A percentile compares a stretch with the other conserved stretches of the same genome.
Conservation (phyloP, 1,140 invertebrate species). For the Diorhabda sublineata region DNA sequence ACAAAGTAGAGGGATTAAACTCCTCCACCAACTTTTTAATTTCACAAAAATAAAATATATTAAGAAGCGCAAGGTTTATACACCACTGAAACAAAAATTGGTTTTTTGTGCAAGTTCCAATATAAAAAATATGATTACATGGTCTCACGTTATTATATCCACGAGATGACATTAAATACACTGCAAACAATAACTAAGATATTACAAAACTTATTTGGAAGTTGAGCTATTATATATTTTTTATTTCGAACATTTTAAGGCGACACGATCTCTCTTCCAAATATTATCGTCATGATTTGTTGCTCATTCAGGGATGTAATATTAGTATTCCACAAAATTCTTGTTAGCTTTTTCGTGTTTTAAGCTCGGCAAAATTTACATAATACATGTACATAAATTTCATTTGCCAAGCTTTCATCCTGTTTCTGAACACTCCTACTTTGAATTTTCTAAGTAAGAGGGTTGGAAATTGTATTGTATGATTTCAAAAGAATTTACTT, state of each 20-base stretch:
- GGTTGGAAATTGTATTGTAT: neutral
- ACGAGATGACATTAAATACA: too few relatives aligned
- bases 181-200: too few relatives aligned
- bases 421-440: neutral
- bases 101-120: too few relatives aligned
- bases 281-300: conserved; percentile 2
- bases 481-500: conserved; percentile 3
- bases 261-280: neutral
- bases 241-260: neutral
- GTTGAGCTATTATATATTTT: too few relatives aligned
- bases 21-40: too few relatives aligned
- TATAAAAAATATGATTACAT: too few relatives aligned
- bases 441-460: conserved; percentile 1
- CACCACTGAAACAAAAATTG: too few relatives aligned
- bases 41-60: too few relatives aligned
- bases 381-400: conserved; percentile 3
- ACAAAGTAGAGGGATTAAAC: too few relatives aligned
- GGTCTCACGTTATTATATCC: too few relatives aligned
- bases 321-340: conserved; percentile 2
- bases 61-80: too few relatives aligned
- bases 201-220: too few relatives aligned
- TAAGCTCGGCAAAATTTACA: conserved; percentile 1
- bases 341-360: conserved; percentile 2
- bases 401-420: conserved; percentile 1
- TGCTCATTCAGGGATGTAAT: conserved; percentile 2